phyloP scores from a whole-genome alignment of 2,113 vertebrate genomes.

The Cacatua alba region DNA sequence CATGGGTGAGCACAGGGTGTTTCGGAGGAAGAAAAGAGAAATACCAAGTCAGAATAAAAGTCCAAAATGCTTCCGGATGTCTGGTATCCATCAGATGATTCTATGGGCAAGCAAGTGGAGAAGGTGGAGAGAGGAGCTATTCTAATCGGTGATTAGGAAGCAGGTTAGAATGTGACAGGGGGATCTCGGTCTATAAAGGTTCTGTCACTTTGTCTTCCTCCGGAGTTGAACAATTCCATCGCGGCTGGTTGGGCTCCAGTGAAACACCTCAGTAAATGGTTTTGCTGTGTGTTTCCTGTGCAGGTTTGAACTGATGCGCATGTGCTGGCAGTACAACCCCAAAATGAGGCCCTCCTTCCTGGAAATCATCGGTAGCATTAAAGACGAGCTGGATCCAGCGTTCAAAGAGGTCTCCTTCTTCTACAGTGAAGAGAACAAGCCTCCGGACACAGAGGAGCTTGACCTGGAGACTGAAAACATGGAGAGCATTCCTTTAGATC shows the following conservation, averaged over 20 bases:
- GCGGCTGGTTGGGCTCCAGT: background rate
- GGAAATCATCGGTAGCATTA: constrained; percentile 96
- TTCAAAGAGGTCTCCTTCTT: constrained; percentile 97
- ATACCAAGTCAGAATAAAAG: background rate
- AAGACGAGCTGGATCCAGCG: constrained; percentile 90
- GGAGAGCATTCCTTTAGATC: constrained; percentile 96
- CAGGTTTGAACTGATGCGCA: constrained; percentile 96
- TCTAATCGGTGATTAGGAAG: background rate
- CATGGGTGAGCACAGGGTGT: background rate
- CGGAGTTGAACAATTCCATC: rapidly evolving
- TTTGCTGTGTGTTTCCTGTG: background rate
- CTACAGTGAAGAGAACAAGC: constrained; percentile 99
- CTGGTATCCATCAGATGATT: rapidly evolving
- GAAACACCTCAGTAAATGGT: background rate
- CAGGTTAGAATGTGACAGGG: background rate
- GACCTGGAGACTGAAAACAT: constrained; percentile 95
- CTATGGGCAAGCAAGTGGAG: background rate
- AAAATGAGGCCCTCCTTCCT: constrained; percentile 96
- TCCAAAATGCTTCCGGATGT: background rate
- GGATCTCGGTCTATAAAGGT: background rate
- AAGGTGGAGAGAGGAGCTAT: background rate
- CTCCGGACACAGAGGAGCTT: constrained; percentile 91
- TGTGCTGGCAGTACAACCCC: constrained; percentile 99
- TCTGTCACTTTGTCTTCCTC: background rate
- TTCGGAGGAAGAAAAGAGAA: background rate